phyloP scores from a whole-genome alignment of 2,113 vertebrate genomes.

The Gnathonemus echidnorhynchus region DNA sequence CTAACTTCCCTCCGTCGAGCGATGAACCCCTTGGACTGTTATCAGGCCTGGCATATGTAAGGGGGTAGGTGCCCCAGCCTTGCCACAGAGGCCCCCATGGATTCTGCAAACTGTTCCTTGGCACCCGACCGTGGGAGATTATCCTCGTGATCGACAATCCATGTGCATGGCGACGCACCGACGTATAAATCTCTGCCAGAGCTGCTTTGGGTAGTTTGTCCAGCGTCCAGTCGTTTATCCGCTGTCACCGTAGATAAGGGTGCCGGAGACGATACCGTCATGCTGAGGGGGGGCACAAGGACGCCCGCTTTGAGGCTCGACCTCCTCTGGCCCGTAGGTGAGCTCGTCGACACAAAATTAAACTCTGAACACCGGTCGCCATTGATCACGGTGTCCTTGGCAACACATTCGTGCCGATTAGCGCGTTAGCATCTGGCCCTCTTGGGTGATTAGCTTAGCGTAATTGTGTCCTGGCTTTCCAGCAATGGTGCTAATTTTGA shows the following conservation, averaged over 20 bases:
- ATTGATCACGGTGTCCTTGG: neutral
- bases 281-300: slow-evolving; percentile 44
- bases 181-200: neutral
- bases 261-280: slow-evolving; percentile 45
- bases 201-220: slow-evolving; percentile 32
- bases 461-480: neutral
- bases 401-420: neutral
- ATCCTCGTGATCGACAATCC: slow-evolving; percentile 31
- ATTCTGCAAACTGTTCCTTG: neutral
- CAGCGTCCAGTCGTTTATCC: slow-evolving; percentile 43
- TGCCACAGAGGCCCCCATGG: neutral
- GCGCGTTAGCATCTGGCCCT: neutral
- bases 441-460: neutral
- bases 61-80: neutral
- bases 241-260: slow-evolving; percentile 45
- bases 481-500: neutral
- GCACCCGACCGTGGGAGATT: neutral
- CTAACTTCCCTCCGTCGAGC: neutral
- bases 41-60: neutral
- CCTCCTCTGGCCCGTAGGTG: slow-evolving; percentile 43
- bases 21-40: neutral
- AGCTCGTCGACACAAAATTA: slow-evolving; percentile 14
- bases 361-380: neutral
- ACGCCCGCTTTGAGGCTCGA: slow-evolving; percentile 28
- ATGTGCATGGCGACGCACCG: slow-evolving; percentile 17